A percentile compares a stretch with the other conserved stretches of the same genome.
Evolutionary conservation across 2,113 vertebrate genomes (phyloP).

Genomic region (Polyodon spathula): DNA sequence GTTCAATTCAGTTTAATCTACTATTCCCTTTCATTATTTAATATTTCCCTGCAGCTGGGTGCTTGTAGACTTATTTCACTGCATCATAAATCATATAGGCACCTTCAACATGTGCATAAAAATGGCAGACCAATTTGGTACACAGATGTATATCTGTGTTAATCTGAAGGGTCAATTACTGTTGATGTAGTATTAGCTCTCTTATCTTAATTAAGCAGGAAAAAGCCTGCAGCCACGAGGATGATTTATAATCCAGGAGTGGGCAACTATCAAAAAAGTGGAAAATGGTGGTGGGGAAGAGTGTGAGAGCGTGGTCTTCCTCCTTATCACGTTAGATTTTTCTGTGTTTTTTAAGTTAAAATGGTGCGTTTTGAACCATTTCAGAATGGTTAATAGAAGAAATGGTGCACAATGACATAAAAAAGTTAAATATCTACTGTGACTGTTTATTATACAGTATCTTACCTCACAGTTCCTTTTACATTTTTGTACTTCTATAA

Average conservation of each 20-base stretch:
- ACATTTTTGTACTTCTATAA: no score
- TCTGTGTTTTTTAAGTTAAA: no score
- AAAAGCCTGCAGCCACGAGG: not conserved
- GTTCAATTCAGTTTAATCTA: no score
- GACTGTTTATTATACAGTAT: no score
- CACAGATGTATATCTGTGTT: slow-evolving; percentile 42
- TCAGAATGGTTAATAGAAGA: no score
- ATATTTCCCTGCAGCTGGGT: not conserved
- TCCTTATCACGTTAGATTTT: no score
- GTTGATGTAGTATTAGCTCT: slow-evolving; percentile 43
- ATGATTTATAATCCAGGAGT: slow-evolving; percentile 45
- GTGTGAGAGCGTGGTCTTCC: no score
- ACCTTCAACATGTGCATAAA: slow-evolving; percentile 33
- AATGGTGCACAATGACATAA: no score
- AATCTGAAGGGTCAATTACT: slow-evolving; percentile 48
- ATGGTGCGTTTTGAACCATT: no score
- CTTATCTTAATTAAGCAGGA: slow-evolving; percentile 37
- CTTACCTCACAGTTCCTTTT: no score
- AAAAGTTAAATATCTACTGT: no score
- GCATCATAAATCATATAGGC: slow-evolving; percentile 25
- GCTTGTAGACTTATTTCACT: slow-evolving; percentile 3
- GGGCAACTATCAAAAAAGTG: slow-evolving; percentile 31
- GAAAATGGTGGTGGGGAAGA: not conserved
- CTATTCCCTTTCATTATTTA: not conserved
- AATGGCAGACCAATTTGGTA: slow-evolving; percentile 27